phyloP scores from a whole-genome alignment of 2,888 invertebrate genomes.

The Drosophila helvetica region DNA sequence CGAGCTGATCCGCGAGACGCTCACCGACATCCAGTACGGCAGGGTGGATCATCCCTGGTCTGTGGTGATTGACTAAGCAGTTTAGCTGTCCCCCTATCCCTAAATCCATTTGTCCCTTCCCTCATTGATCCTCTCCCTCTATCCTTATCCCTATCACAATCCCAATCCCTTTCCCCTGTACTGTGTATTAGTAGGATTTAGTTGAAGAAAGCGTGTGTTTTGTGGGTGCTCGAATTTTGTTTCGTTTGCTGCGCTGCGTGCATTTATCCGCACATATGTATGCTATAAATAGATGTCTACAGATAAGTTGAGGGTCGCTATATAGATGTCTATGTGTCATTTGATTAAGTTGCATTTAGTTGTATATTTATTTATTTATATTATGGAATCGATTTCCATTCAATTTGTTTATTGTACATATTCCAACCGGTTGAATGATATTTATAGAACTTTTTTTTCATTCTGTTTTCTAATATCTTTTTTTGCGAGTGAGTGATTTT shows the following conservation, averaged over 20 bases:
- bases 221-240: constrained; percentile 73
- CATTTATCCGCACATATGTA: constrained; percentile 45
- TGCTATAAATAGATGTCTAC: constrained; percentile 22
- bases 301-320: constrained; percentile 23
- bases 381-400: constrained; percentile 19
- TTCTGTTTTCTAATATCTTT: constrained; percentile 24
- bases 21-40: constrained; percentile 96
- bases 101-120: constrained; percentile 1
- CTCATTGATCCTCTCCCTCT: background rate
- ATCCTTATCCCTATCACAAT: background rate
- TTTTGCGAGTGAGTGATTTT: background rate
- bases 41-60: constrained; percentile 93
- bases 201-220: constrained; percentile 45
- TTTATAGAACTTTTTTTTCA: constrained; percentile 29
- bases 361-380: constrained; percentile 42
- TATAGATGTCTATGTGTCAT: constrained; percentile 11
- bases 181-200: constrained; percentile 80
- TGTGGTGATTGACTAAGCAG: constrained; percentile 86
- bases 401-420: constrained; percentile 32
- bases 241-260: constrained; percentile 49
- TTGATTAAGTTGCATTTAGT: constrained; percentile 33
- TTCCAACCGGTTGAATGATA: constrained; percentile 50
- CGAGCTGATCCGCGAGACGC: constrained; percentile 89
- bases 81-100: background rate
- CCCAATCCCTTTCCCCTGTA: constrained; percentile 23